A percentile compares a stretch with the other conserved stretches of the same genome.
These are phyloP conservation scores for Simalia tracyae DNA, from an alignment of 2,797 vertebrate genomes.

Conservation along the genomic window DNA sequence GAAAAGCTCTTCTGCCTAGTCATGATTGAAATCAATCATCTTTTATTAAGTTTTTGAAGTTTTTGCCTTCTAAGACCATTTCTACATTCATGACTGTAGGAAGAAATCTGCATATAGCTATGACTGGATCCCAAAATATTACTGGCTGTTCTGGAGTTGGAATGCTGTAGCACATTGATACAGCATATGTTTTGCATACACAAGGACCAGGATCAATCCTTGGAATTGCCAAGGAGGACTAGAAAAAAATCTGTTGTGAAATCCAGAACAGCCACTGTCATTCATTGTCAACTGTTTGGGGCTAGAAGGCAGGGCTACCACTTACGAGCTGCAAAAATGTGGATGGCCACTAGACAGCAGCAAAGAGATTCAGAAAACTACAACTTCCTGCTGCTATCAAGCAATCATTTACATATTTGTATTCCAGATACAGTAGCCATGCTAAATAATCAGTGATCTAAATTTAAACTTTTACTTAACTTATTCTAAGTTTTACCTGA, in stretches of 20 bases:
- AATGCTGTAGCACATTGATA: neutral
- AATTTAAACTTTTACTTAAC: neutral
- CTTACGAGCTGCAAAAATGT: neutral
- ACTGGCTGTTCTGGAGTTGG: neutral
- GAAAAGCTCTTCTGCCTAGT: constrained; percentile 3
- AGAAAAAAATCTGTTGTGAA: neutral
- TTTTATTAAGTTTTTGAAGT: neutral
- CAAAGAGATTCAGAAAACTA: neutral
- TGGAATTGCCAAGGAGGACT: neutral
- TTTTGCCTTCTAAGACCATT: neutral
- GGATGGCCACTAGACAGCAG: neutral
- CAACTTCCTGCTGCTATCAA: neutral
- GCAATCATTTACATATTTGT: neutral
- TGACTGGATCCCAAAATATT: neutral
- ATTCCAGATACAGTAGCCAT: neutral
- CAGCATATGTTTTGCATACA: neutral
- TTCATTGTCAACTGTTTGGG: neutral
- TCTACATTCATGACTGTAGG: neutral
- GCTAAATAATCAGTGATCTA: neutral
- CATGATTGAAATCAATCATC: neutral
- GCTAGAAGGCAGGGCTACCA: neutral
- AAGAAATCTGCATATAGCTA: neutral
- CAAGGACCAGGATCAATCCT: neutral
- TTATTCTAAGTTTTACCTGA: neutral
- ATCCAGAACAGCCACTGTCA: neutral